Percentiles rank a stretch among this genome's conserved stretches.
Evolutionary conservation across 2,113 vertebrate genomes (phyloP).

Genomic region (Romanogobio albipinnatus): DNA sequence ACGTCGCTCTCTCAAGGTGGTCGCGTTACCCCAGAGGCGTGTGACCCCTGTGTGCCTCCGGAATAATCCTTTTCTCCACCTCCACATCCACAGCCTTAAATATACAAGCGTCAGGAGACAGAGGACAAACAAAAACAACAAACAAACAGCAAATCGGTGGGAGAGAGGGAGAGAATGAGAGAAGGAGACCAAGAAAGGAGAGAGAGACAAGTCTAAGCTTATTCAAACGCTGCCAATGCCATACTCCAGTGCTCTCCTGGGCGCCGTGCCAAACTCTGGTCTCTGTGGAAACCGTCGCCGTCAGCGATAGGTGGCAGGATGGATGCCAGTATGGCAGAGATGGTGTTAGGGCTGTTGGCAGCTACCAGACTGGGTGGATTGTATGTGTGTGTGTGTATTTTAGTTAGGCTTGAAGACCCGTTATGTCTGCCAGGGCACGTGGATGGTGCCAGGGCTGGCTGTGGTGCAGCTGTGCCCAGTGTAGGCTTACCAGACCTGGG

Average conservation of each 20-base stretch:
- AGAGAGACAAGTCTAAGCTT: conserved; percentile 36
- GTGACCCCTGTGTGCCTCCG: conserved; percentile 21
- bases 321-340: conserved; percentile 56
- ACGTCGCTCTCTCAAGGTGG: conserved; percentile 11
- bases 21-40: conserved; percentile 6
- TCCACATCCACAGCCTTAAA: conserved; percentile 41
- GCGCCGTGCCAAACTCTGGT: conserved; percentile 48
- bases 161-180: conserved; percentile 17
- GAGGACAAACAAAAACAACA: conserved; percentile 39
- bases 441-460: conserved; percentile 54
- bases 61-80: conserved; percentile 43
- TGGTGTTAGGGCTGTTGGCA: conserved; percentile 40
- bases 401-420: conserved; percentile 40
- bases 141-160: conserved; percentile 29
- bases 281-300: conserved; percentile 56
- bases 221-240: conserved; percentile 34
- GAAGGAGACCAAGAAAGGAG: background rate
- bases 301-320: conserved; percentile 59
- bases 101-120: conserved; percentile 32
- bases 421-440: conserved; percentile 37
- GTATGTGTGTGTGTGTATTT: conserved; percentile 39
- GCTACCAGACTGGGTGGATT: conserved; percentile 35
- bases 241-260: conserved; percentile 45
- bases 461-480: conserved; percentile 57
- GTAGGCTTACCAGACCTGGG: conserved; percentile 39